Percentiles rank a stretch among this genome's conserved stretches.
phyloP scores from a whole-genome alignment of 2,888 invertebrate genomes.

The Ennomos erosarius region DNA sequence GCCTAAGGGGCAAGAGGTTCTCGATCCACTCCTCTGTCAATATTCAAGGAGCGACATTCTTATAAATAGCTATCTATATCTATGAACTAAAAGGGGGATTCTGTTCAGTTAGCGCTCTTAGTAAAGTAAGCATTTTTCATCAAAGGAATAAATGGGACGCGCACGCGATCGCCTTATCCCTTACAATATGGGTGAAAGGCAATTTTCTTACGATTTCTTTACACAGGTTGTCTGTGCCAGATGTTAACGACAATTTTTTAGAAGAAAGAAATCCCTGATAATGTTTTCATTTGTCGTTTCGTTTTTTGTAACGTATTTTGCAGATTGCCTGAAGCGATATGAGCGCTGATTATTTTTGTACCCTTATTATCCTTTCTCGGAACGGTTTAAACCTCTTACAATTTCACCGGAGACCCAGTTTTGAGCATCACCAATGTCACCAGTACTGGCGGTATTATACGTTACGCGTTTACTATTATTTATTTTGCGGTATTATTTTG shows the following conservation, averaged over 20 bases:
- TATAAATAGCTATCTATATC: constrained; percentile 24
- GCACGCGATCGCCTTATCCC: constrained; percentile 23
- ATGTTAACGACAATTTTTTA: constrained; percentile 34
- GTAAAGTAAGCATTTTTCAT: constrained; percentile 22
- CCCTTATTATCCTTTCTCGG: no score
- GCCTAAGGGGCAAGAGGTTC: constrained; percentile 23
- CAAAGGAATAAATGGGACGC: constrained; percentile 20
- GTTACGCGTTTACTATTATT: no score
- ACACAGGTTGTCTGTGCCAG: constrained; percentile 30
- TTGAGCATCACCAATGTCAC: no score
- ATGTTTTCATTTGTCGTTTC: no score
- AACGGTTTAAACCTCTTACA: no score
- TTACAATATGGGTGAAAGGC: constrained; percentile 30
- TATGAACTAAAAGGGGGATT: constrained; percentile 20
- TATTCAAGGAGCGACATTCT: constrained; percentile 31
- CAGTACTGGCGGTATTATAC: no score
- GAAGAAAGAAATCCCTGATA: constrained; percentile 1
- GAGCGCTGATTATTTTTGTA: no score
- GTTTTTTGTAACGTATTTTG: no score
- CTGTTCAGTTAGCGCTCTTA: constrained; percentile 5
- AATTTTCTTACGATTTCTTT: constrained; percentile 37
- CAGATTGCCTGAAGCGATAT: no score
- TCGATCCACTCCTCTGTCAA: constrained; percentile 30
- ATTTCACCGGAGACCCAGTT: no score
- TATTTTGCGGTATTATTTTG: no score